phyloP scores from a whole-genome alignment of 2,797 vertebrate genomes.

The Buphagus erythrorhynchus region DNA sequence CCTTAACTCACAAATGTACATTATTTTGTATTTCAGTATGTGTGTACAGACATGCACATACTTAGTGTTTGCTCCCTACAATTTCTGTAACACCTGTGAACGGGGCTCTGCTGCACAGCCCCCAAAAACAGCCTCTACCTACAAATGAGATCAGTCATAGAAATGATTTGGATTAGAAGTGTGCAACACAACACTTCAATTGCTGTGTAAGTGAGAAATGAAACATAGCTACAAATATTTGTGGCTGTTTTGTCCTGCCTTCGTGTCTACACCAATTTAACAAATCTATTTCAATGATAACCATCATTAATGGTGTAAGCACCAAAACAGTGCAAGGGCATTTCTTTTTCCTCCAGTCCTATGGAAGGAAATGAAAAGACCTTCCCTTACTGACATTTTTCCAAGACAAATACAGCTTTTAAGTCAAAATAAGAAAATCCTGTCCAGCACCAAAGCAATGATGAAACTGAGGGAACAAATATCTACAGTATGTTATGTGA shows the following conservation, averaged over 20 bases:
- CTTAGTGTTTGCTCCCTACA: conserved; percentile 66
- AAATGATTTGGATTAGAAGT: not conserved
- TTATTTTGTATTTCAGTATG: not conserved
- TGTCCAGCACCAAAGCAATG: not conserved
- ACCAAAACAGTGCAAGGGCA: not conserved
- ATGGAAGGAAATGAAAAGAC: not conserved
- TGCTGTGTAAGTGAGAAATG: not conserved
- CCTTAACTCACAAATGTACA: conserved; percentile 79
- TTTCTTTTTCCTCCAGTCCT: not conserved
- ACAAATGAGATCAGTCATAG: not conserved
- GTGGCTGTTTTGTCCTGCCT: not conserved
- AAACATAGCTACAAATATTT: not conserved
- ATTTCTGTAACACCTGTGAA: not conserved
- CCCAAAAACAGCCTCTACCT: not conserved
- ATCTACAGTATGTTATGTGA: conserved; percentile 32
- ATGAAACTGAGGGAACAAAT: conserved; percentile 61
- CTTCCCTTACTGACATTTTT: not conserved
- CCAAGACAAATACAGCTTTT: not conserved
- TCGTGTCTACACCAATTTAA: not conserved
- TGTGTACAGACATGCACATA: conserved; percentile 21
- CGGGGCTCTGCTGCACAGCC: not conserved
- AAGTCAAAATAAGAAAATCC: not conserved
- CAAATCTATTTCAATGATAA: not conserved
- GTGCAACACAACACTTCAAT: not conserved
- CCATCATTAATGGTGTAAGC: not conserved